Evolutionary conservation across 2,888 invertebrate species (phyloP), one percentile per base, ranked within the genome.

Genomic region (Drosophila longiperda): DNA sequence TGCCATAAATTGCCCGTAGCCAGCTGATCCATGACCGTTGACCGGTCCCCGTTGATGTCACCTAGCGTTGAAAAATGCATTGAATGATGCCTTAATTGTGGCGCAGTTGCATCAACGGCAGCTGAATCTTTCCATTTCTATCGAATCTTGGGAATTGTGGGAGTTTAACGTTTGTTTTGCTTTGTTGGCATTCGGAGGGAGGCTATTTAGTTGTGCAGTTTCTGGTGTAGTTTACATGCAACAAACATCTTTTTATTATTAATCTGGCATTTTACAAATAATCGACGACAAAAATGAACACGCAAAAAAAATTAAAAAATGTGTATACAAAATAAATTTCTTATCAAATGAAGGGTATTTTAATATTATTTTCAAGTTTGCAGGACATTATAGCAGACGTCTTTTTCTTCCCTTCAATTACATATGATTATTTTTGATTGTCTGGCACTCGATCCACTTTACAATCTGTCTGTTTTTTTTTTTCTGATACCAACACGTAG

Each of bases 81-180:
- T 87, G 73, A 91, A 89, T 89, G 85, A 90, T 84, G 67, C 87
- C 90, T 84, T 90, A 91, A 90, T 90, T 91, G 91, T 82, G 80
- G 75, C 57, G 40, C 74, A 61, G 61, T 59, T 45, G 38, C 54
- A 52, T 23, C 60, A 40, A 29, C 38, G 60, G 80, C 89, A 90
- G 90, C 91, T 90, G 91, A 77, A 75, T 67, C 58, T 40, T 45
- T 33, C 20, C 32, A 49, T 57, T 90, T 88, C 83, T 60, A 68
- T 65, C 54, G 77, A 82, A 76, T 57, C 50, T 50, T 54, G 57
- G 68, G 59, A 73, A 71, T 83, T 88, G 88, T 85, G 87, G 90
- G 82, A 77, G 90, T 80, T 79, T 74, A 75, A 54, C 50, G 60
- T 36, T 34, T 77, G 76, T 72, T 75, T 61, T 57, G 45, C 66